These are phyloP conservation scores for Misgurnus mizolepis DNA, from an alignment of 2,113 vertebrate species.

Conservation along the genomic window DNA sequence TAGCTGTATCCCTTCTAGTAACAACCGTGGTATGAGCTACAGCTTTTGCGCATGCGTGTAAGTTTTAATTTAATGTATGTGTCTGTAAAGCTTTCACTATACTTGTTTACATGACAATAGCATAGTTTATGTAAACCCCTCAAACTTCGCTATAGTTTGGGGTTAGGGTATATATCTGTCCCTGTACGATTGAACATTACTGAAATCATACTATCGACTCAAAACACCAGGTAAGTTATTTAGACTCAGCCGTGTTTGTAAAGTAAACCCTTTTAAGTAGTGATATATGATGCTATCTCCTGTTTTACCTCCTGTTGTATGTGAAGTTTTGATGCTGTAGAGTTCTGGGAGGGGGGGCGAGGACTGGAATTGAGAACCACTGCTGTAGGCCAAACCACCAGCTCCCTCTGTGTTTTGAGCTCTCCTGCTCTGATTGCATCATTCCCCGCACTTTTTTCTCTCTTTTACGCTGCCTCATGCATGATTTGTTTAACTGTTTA, in stretches of 20 bases:
- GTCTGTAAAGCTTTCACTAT: too few relatives aligned
- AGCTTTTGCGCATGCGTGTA: not conserved
- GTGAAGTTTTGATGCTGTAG: not conserved
- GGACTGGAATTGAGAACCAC: too few relatives aligned
- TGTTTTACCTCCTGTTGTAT: not conserved
- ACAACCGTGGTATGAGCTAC: not conserved
- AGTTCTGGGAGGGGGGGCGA: too few relatives aligned
- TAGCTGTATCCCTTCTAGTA: too few relatives aligned
- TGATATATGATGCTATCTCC: not conserved
- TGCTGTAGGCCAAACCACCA: not conserved
- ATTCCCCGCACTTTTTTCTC: constrained; percentile 11
- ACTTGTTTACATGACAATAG: too few relatives aligned
- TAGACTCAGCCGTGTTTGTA: not conserved
- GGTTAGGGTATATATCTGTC: too few relatives aligned
- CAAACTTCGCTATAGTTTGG: too few relatives aligned
- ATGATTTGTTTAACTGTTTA: constrained; percentile 23
- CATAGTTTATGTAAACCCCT: too few relatives aligned
- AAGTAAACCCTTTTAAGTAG: not conserved
- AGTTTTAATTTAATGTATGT: not conserved
- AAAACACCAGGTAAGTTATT: too few relatives aligned
- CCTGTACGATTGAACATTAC: not conserved
- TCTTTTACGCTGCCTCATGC: constrained; percentile 1
- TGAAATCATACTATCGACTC: too few relatives aligned
- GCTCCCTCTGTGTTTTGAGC: not conserved
- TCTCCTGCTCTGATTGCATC: constrained; percentile 9